Evolutionary conservation across 2,888 invertebrate genomes (phyloP), one percentile per base, ranked within the genome.

Genomic region (Sinohyriopsis cumingii): DNA sequence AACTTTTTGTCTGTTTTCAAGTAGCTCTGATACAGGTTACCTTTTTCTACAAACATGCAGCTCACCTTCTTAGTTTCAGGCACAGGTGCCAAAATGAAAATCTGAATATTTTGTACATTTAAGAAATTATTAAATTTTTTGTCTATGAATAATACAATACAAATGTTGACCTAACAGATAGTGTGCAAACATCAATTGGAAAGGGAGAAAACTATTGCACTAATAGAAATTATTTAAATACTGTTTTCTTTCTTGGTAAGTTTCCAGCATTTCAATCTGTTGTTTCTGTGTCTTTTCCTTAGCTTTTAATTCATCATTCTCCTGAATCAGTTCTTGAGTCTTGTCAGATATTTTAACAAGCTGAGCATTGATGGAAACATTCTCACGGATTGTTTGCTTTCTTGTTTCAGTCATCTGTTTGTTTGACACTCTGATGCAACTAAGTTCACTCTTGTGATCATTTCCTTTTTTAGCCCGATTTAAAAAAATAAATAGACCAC

Each of bases 371-470:
- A 90, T 89, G 3, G 90, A 89, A 5, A 90, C 89, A 76, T 90
- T 90, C 91, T 96, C 96, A 73, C 95, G 91, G 45, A 96, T 94
- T 0, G 95, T 94, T 73, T 95, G 92, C 78, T 96, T 95, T 0
- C 96, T 96, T 1, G 96, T 95, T 45, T 96, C 95, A 0, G 96
- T 95, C 86, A 96, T 95, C 73, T 96, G 93, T 64, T 95, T 91
- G 87, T 96, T 95, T 56, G 95, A 96, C 4, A 95, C 95, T 95
- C 95, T 80, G 94, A 93, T 0, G 96, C 95, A 0, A 97, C 92
- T 84, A 95, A 93, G 71, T 95, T 91, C 20, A 97, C 91, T 72
- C 94, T 93, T 22, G 93, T 93, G 87, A 96, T 95, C 93, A 97
- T 95, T 89, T 97, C 96, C 85, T 94, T 95, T 86, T 96, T 95